Evolutionary conservation across 2,797 vertebrate species (phyloP), one percentile per base, ranked within the genome.

Genomic region (Spondyliosoma cantharus): DNA sequence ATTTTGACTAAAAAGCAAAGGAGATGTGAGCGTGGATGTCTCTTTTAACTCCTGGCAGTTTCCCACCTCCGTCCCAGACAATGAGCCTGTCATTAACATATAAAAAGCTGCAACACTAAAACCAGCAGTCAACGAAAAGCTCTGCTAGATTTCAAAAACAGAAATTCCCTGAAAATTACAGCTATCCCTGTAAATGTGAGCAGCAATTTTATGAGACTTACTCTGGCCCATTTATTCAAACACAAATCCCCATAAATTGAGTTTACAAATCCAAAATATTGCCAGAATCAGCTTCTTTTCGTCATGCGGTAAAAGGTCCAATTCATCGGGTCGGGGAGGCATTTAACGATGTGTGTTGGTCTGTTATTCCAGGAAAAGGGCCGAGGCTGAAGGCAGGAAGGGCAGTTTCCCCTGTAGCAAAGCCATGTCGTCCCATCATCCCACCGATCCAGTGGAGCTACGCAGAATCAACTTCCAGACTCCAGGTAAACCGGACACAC

Each of bases 381-480:
- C 98, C 11, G 98, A 99, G 81, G 96, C 97, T 0, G 98, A 99
- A 71, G 98, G 97, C 87, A 97, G 98, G 91, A 99, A 99, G 82
- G 96, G 96, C 92, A 99, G 97, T 86, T 97, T 99, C 84, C 98
- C 97, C 3, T 98, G 97, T 91, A 98, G 94, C 93, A 99, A 99
- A 90, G 97, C 98, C 59, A 95, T 98, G 90, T 97, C 97, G 64
- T 99, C 98, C 68, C 98, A 99, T 85, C 97, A 99, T 83, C 98
- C 98, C 84, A 99, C 98, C 46, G 98, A 99, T 76, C 97, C 98
- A 0, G 98, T 99, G 82, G 98, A 99, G 90, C 96, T 99, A 4
- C 96, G 98, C 61, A 96, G 98, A 81, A 98, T 99, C 94, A 99
- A 99, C 94, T 99, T 99, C 93, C 98, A 99, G 91, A 99, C 98